Percentiles rank a stretch among this genome's conserved stretches.
Conservation (phyloP, 1,140 invertebrate species). For the Hyphantria cunea region DNA sequence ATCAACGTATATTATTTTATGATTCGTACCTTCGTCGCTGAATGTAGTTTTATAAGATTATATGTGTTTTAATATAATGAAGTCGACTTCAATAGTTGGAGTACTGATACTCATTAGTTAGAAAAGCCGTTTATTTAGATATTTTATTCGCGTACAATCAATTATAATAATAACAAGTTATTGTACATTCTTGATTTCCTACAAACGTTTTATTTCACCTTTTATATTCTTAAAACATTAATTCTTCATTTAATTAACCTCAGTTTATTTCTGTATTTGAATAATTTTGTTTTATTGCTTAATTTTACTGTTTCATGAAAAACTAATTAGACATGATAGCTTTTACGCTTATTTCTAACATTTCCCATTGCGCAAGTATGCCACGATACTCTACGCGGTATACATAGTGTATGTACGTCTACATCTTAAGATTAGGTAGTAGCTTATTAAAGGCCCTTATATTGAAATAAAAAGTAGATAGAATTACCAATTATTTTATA, state of each 20-base stretch:
- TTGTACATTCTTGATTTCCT: neutral
- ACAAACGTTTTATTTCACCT: neutral
- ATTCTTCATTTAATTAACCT: neutral
- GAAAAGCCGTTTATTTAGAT: neutral
- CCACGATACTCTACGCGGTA: no score
- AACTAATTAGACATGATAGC: no score
- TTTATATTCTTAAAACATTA: neutral
- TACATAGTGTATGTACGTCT: no score
- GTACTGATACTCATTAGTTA: no score
- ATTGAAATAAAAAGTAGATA: no score
- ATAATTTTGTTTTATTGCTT: neutral
- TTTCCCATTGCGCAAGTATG: no score
- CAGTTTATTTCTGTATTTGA: no score
- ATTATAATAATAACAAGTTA: constrained; percentile 1
- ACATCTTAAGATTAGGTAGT: no score
- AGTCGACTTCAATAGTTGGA: neutral
- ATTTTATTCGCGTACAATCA: neutral
- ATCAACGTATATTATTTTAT: constrained; percentile 45
- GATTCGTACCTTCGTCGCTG: constrained; percentile 29
- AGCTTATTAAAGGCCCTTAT: no score
- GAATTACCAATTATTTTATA: no score
- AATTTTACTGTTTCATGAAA: no score
- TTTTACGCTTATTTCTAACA: no score
- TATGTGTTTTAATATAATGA: constrained; percentile 21
- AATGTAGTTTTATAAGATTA: constrained; percentile 43